Percentiles rank a stretch among this genome's conserved stretches.
These are phyloP conservation scores for Phalacrocorax aristotelis DNA, from an alignment of 2,113 vertebrate species.

Conservation along the genomic window DNA sequence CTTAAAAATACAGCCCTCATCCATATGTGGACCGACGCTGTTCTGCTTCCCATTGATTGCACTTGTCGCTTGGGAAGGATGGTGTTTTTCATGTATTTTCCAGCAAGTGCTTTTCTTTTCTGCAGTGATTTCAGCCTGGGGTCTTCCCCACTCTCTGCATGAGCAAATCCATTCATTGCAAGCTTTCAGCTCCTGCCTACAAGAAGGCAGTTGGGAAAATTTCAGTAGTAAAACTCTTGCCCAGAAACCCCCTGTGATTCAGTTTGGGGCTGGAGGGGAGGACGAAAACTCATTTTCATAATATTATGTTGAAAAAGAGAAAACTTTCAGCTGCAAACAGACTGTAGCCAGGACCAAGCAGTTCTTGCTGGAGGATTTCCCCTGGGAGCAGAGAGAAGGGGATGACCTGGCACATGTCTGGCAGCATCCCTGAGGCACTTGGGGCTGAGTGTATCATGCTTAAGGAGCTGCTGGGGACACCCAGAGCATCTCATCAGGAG, in stretches of 20 bases:
- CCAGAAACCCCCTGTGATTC: neutral
- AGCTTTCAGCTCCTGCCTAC: neutral
- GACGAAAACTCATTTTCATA: neutral
- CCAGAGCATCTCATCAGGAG: neutral
- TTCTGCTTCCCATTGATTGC: fast-evolving
- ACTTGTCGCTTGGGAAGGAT: fast-evolving
- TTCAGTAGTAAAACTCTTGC: neutral
- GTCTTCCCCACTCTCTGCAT: fast-evolving
- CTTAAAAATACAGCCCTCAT: neutral
- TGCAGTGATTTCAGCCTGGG: neutral
- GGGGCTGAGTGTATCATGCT: neutral
- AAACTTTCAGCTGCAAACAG: neutral
- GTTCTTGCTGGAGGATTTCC: neutral
- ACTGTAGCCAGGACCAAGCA: fast-evolving
- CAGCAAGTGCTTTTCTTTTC: neutral
- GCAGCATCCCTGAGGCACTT: neutral
- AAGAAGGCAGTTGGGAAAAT: neutral
- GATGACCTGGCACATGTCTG: fast-evolving
- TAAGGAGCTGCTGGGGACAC: neutral
- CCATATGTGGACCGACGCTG: fast-evolving
- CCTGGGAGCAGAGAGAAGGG: neutral
- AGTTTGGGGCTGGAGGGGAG: neutral
- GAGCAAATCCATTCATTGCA: neutral
- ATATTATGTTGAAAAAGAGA: neutral
- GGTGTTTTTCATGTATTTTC: fast-evolving